These are phyloP conservation scores for Callinectes sapidus DNA, from an alignment of 2,888 invertebrate genomes.

Conservation along the genomic window DNA sequence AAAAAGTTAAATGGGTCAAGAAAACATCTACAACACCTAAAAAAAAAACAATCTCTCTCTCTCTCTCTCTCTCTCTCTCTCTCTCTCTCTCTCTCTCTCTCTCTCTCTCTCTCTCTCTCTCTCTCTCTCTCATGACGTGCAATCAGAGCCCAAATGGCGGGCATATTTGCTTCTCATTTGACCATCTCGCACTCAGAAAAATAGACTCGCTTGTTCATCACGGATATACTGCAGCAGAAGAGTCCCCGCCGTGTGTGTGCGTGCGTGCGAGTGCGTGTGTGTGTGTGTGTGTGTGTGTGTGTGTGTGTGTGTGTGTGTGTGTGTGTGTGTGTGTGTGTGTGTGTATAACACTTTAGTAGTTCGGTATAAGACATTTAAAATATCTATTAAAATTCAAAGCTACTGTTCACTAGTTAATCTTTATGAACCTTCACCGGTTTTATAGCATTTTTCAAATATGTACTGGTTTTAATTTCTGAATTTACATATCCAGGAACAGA, in stretches of 20 bases:
- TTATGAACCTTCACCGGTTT: no score
- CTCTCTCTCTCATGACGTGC: conserved; percentile 12
- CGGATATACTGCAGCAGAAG: neutral
- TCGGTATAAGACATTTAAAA: no score
- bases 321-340: no score
- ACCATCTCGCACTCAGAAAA: conserved; percentile 16
- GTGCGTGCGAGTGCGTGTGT: neutral
- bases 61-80: conserved; percentile 1
- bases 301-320: neutral
- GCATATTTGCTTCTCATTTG: conserved; percentile 32
- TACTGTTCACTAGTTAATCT: no score
- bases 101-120: conserved; percentile 1
- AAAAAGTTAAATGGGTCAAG: no score
- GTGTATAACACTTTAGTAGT: no score
- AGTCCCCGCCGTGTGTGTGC: neutral
- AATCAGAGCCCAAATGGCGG: conserved; percentile 18
- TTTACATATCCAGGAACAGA: no score
- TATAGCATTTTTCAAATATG: no score
- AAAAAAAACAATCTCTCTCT: no score
- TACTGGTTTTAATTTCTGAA: no score
- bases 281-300: conserved; percentile 1
- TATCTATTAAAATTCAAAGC: no score
- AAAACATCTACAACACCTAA: no score
- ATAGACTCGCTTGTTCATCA: neutral
- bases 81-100: conserved; percentile 1